Evolutionary conservation across 2,113 vertebrate genomes (phyloP).

Genomic region (Phaethon lepturus): DNA sequence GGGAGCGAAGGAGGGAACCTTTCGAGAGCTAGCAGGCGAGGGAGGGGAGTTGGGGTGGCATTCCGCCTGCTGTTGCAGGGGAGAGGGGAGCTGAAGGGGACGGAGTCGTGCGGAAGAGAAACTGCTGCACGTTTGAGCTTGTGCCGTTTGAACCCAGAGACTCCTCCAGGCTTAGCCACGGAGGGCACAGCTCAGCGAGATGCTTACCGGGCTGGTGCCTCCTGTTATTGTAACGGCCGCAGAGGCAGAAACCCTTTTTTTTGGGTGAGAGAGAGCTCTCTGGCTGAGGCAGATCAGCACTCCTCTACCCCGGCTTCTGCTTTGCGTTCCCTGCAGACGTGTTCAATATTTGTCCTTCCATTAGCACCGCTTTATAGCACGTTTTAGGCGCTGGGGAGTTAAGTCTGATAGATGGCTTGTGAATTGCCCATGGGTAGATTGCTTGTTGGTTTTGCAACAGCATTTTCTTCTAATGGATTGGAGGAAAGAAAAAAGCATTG

Average conservation of each 20-base stretch:
- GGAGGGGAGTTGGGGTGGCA: fast-evolving
- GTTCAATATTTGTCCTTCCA: not conserved
- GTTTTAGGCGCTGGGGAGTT: not conserved
- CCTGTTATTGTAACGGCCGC: not conserved
- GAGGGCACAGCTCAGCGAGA: fast-evolving
- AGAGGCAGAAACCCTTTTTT: too few relatives aligned
- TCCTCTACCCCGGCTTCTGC: not conserved
- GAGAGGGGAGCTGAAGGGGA: not conserved
- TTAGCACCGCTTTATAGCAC: fast-evolving
- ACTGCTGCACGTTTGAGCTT: fast-evolving
- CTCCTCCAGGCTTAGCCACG: not conserved
- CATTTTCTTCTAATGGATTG: not conserved
- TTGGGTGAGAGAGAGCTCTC: not conserved
- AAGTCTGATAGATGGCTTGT: not conserved
- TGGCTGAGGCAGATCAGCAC: not conserved
- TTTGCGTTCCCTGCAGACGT: not conserved
- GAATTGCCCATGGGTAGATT: not conserved
- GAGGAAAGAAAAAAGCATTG: not conserved
- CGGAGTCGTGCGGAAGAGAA: not conserved
- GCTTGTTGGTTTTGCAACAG: not conserved
- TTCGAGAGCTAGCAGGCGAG: not conserved
- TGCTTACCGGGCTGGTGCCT: not conserved
- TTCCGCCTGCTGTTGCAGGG: not conserved
- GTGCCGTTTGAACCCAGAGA: not conserved
- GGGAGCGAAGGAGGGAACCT: not conserved